A percentile compares a stretch with the other conserved stretches of the same genome.
These are phyloP conservation scores for Hypanus sabinus DNA, from an alignment of 2,113 vertebrate genomes.

Conservation along the genomic window DNA sequence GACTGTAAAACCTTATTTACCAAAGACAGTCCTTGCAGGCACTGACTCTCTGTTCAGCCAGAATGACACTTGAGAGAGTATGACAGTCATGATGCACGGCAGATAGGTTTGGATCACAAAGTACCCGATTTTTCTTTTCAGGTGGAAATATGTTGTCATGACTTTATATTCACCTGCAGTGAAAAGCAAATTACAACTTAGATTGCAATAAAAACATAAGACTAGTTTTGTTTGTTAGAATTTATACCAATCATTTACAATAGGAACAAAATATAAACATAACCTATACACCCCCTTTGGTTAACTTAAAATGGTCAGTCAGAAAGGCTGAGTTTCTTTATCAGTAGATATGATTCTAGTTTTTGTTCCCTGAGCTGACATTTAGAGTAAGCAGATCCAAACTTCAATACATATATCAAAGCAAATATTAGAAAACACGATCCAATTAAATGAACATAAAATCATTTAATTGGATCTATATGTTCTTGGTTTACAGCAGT, in stretches of 20 bases:
- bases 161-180: constrained; percentile 89
- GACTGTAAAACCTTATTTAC: constrained; percentile 61
- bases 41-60: constrained; percentile 98
- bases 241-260: neutral
- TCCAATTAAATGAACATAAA: no score
- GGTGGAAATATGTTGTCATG: constrained; percentile 96
- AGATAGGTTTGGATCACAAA: constrained; percentile 99
- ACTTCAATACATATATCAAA: neutral
- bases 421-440: neutral
- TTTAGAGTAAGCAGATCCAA: neutral
- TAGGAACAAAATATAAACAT: neutral
- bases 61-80: constrained; percentile 97
- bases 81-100: constrained; percentile 98
- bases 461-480: neutral
- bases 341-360: neutral
- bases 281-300: neutral
- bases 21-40: constrained; percentile 93
- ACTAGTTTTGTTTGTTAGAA: neutral
- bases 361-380: neutral
- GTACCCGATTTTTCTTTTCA: constrained; percentile 98
- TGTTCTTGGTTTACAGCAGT: neutral
- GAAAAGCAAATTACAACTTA: constrained; percentile 45
- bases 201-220: constrained; percentile 30
- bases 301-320: neutral
- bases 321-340: neutral